Conservation (phyloP, 2,888 invertebrate species). For the Agrotis segetum region DNA sequence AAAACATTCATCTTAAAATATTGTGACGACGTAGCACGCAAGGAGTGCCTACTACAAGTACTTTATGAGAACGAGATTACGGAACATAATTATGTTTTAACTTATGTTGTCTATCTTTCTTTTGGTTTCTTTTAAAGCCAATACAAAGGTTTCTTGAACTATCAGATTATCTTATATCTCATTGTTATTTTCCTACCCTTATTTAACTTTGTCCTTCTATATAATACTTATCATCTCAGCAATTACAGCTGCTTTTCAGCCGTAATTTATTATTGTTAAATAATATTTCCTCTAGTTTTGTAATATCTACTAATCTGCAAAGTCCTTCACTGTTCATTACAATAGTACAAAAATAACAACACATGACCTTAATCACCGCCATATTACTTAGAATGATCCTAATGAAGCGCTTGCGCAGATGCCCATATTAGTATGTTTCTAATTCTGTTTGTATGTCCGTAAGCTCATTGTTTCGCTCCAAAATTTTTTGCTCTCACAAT, state of each 20-base stretch:
- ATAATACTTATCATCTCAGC: too few relatives aligned
- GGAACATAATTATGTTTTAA: too few relatives aligned
- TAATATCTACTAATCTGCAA: background rate
- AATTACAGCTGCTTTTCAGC: too few relatives aligned
- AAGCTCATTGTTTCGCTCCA: slow-evolving; percentile 66
- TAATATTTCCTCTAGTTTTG: too few relatives aligned
- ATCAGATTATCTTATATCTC: background rate
- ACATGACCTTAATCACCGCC: slow-evolving; percentile 60
- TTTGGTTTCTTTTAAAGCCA: too few relatives aligned
- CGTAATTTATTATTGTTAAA: too few relatives aligned
- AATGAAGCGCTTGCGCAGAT: slow-evolving; percentile 63
- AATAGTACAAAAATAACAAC: slow-evolving; percentile 30
- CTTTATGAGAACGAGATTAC: too few relatives aligned
- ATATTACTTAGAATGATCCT: slow-evolving; percentile 58
- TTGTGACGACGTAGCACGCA: too few relatives aligned
- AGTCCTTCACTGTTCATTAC: slow-evolving; percentile 25
- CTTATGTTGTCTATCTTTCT: too few relatives aligned
- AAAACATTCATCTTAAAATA: too few relatives aligned
- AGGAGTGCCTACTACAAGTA: too few relatives aligned
- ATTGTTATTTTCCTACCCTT: background rate
- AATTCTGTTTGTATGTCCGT: slow-evolving; percentile 60
- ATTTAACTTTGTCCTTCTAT: too few relatives aligned
- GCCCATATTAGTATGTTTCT: slow-evolving; percentile 62
- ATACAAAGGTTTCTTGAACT: background rate
- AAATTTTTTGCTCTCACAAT: slow-evolving; percentile 70